Base-by-base conservation (phyloP, 2,888 invertebrate genomes). In the Erebia ligea region DNA sequence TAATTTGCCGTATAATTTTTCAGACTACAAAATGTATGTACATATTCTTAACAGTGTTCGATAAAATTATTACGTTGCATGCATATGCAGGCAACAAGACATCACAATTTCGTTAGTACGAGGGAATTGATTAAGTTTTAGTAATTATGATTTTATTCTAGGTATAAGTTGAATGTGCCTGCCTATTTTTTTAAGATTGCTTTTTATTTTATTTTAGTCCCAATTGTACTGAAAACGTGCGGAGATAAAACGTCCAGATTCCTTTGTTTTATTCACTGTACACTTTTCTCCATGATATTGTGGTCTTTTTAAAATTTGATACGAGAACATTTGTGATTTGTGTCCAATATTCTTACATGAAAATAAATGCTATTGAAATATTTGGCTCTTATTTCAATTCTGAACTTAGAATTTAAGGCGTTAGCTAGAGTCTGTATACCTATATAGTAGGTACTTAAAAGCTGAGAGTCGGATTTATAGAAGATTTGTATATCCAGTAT, bases 221-320 rank as follows among this genome's bases (percentile, higher is more conserved):
- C 77, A 78, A 80, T 79, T 79, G 80, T 81, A 82, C 79, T 67
- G 64, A 67, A 45, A 67, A 64, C 58, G 70, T 70, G 58, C 68
- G 69, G 65, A 73, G 63, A 58, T 73, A 9, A 72, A 75, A 80
- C 80, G 82, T 83, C 82, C 82, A 80, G 76, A 79, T 77, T 78
- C 81, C 86, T 87, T 87, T 81, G 80, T 85, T 86, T 87, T 82
- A 86, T 86, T 80, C 81, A 83, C 81, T 91, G 90, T 92, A 92
- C 89, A 90, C 88, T 86, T 87, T 86, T 85, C 82, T 85, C 82
- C 83, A 79, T 78, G 82, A 81, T 87, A 86, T 83, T 84, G 79
- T 86, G 85, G 87, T 88, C 88, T 91, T 91, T 91, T 88, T 85
- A 81, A 87, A 58, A 89, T 92, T 92, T 91, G 90, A 91, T 92